These are phyloP conservation scores for Actinostola sp. DNA, from an alignment of 92 coral and sea anemone species.

Conservation along the genomic window DNA sequence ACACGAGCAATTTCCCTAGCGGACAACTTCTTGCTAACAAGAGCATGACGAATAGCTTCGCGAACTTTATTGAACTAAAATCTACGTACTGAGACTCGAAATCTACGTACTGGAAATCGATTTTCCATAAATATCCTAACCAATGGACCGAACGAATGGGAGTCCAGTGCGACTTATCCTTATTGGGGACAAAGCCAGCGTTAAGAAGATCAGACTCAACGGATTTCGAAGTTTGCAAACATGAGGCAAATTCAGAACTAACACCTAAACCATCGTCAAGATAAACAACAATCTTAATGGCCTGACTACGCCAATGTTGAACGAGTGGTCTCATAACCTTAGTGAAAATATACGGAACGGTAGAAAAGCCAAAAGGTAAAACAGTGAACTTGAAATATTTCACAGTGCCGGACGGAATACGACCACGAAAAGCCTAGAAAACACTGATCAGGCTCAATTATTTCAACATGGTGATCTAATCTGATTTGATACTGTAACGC, in stretches of 20 bases:
- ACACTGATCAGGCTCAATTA: conserved; percentile 18
- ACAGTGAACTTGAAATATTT: conserved; percentile 44
- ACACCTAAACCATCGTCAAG: conserved; percentile 45
- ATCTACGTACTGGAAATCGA: too few species aligned
- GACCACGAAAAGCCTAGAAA: conserved; percentile 62
- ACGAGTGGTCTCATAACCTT: conserved; percentile 61
- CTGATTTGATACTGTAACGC: not conserved
- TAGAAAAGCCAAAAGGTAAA: conserved; percentile 41
- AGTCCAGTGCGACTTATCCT: conserved; percentile 29
- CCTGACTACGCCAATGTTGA: conserved; percentile 41
- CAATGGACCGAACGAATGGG: too few species aligned
- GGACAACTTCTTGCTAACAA: too few species aligned
- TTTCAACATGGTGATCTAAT: not conserved
- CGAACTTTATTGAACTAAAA: too few species aligned
- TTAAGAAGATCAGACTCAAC: conserved; percentile 7
- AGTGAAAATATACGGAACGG: conserved; percentile 52
- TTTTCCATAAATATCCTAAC: too few species aligned
- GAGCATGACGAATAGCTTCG: too few species aligned
- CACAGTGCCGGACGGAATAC: conserved; percentile 8
- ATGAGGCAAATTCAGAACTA: not conserved
- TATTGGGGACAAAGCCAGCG: conserved; percentile 38
- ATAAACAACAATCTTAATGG: conserved; percentile 24
- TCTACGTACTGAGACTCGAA: too few species aligned
- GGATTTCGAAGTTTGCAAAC: not conserved
- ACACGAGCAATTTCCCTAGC: too few species aligned